Conservation (phyloP, 2,888 invertebrate genomes). For the Trichogramma dendrolimi region DNA sequence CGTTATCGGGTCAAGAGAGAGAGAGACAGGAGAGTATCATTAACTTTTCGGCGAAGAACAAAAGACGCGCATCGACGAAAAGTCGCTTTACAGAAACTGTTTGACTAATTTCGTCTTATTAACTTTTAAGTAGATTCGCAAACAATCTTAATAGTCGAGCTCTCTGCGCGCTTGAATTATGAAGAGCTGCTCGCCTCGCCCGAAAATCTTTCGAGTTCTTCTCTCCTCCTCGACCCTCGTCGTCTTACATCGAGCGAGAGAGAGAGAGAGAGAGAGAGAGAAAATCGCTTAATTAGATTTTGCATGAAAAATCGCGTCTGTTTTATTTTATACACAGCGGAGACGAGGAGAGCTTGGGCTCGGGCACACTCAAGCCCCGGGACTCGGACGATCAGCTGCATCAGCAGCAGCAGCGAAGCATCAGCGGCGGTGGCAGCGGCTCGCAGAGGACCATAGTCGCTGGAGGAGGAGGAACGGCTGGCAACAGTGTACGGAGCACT, state of each 20-base stretch:
- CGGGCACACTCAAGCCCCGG: conserved; percentile 38
- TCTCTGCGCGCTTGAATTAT: no score
- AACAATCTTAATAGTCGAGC: background rate
- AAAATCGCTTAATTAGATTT: background rate
- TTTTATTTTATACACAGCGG: conserved; percentile 28
- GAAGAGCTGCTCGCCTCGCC: no score
- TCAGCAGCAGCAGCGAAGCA: conserved; percentile 15
- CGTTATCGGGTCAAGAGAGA: background rate
- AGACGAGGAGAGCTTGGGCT: conserved; percentile 36
- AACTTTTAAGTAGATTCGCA: conserved; percentile 4
- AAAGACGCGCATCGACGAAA: no score
- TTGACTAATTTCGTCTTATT: background rate
- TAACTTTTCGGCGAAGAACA: background rate
- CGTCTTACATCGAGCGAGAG: no score
- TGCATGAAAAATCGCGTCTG: background rate
- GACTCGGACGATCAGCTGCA: conserved; percentile 33
- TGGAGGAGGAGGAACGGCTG: conserved; percentile 14
- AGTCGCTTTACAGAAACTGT: background rate
- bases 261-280: no score
- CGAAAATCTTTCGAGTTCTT: no score
- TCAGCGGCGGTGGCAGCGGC: conserved; percentile 23
- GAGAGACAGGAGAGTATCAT: background rate
- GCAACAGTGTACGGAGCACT: conserved; percentile 33
- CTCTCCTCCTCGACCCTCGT: no score
- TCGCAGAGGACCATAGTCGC: conserved; percentile 39